Conservation (phyloP, 2,113 vertebrate genomes). For the Tragelaphus scriptus region DNA sequence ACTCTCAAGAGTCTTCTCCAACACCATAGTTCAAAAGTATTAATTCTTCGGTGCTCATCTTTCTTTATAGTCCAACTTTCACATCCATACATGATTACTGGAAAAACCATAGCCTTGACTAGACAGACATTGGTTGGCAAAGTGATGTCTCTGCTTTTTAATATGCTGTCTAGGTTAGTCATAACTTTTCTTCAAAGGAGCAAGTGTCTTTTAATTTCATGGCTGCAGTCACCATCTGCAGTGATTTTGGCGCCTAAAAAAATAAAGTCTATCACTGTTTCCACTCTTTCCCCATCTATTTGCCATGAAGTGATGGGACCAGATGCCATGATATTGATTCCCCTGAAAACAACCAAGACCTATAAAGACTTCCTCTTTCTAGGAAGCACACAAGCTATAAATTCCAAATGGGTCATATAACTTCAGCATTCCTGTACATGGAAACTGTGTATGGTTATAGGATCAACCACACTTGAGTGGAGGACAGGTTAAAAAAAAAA, state of each 20-base stretch:
- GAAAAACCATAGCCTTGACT: background rate
- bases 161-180: background rate
- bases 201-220: background rate
- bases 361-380: background rate
- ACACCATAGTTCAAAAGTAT: background rate
- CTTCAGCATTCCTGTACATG: background rate
- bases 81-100: background rate
- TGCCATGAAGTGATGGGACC: background rate
- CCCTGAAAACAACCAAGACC: background rate
- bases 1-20: background rate
- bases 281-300: background rate
- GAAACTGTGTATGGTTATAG: background rate
- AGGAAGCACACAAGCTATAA: background rate
- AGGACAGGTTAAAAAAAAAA: background rate
- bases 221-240: background rate
- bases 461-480: background rate
- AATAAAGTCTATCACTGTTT: background rate
- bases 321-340: background rate
- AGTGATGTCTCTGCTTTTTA: background rate
- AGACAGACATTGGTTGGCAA: background rate
- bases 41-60: rapidly evolving
- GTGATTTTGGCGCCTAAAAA: background rate
- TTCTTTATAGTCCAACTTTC: background rate
- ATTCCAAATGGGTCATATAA: background rate
- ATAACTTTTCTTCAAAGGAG: background rate